Evolutionary conservation across 2,113 vertebrate species (phyloP).

Genomic region (Circaetus cinerascens): DNA sequence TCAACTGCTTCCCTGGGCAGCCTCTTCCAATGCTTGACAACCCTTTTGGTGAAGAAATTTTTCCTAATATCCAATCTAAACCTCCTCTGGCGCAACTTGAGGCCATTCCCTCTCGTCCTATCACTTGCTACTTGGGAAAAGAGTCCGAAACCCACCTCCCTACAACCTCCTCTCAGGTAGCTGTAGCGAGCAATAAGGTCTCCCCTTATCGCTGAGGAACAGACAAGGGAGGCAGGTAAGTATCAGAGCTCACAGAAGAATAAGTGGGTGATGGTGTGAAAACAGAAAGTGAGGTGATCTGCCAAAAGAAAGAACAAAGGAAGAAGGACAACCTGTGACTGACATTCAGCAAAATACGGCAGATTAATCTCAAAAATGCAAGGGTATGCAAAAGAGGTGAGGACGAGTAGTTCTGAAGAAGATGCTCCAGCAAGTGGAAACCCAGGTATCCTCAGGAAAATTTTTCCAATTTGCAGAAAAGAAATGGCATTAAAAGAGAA

Average conservation of each 20-base stretch:
- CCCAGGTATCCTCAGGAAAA: background rate
- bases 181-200: fast-evolving
- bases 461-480: background rate
- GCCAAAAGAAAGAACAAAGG: background rate
- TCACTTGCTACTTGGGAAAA: background rate
- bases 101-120: background rate
- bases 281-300: background rate
- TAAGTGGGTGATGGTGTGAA: background rate
- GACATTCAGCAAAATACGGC: background rate
- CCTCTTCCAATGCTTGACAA: background rate
- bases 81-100: background rate
- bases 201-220: background rate
- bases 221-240: background rate
- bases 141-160: fast-evolving
- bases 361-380: background rate
- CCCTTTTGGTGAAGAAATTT: background rate
- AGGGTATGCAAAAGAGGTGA: background rate
- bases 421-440: background rate
- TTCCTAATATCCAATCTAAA: background rate
- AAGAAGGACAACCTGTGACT: background rate
- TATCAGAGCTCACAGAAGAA: background rate
- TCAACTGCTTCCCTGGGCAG: background rate
- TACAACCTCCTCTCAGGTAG: background rate
- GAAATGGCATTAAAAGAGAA: background rate
- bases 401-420: background rate